Evolutionary conservation across 37 sponge, comb jelly and placozoan genomes (phyloP).

Genomic region (Agelas oroides): DNA sequence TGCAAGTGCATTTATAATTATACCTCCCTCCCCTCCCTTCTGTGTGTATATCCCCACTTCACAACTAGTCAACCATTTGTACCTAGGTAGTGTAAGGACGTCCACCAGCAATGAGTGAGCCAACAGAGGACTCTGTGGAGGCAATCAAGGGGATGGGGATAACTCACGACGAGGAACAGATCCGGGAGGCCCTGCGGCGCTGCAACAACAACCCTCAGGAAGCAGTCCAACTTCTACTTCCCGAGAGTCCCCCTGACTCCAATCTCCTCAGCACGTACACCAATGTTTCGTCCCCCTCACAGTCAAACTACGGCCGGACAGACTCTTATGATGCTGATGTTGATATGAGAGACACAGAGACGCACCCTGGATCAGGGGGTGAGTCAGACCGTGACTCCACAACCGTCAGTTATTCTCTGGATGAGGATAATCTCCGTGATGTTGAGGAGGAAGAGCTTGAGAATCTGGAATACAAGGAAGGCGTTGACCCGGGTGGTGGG

Average conservation of each 20-base stretch:
- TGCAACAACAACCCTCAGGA: constrained; percentile 44
- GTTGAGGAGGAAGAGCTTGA: constrained; percentile 32
- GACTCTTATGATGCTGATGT: constrained; percentile 40
- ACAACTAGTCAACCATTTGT: too few species aligned
- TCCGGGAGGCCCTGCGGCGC: constrained; percentile 41
- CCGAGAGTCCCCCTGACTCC: constrained; percentile 36
- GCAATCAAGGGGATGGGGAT: constrained; percentile 54
- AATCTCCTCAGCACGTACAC: constrained; percentile 6
- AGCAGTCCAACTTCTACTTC: constrained; percentile 47
- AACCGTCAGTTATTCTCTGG: constrained; percentile 71
- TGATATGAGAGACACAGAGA: constrained; percentile 61
- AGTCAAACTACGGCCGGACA: background rate
- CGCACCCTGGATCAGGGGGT: constrained; percentile 35
- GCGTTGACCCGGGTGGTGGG: too few species aligned
- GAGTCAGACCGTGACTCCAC: constrained; percentile 68
- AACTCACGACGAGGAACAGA: constrained; percentile 43
- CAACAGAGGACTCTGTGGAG: constrained; percentile 23
- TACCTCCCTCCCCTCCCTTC: too few species aligned
- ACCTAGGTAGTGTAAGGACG: too few species aligned
- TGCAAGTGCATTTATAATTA: too few species aligned
- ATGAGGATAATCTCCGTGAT: constrained; percentile 53
- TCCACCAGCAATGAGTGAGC: background rate
- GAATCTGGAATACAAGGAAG: background rate
- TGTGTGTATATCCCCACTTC: too few species aligned
- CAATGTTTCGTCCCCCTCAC: background rate